A percentile compares a stretch with the other conserved stretches of the same genome.
phyloP scores from a whole-genome alignment of 2,888 invertebrate species.

The Chamaedrilus cognettii region DNA sequence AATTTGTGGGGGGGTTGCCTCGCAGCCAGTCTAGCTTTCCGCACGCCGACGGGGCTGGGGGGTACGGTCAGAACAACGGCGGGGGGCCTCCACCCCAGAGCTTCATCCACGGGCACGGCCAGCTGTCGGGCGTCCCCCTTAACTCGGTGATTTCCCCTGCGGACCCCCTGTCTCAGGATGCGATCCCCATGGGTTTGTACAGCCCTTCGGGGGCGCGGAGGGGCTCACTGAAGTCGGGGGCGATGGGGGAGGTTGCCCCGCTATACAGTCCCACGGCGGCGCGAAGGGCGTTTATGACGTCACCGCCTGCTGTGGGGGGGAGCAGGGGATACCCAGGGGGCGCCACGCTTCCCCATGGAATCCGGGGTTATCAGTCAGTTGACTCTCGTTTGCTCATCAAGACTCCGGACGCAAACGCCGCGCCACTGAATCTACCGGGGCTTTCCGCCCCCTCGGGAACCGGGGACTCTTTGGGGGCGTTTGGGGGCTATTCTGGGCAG shows the following conservation, averaged over 20 bases:
- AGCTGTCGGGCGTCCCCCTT: not conserved
- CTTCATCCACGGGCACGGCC: constrained; percentile 5
- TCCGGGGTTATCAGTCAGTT: not conserved
- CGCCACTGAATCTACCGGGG: not conserved
- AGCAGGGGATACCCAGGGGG: too few species aligned
- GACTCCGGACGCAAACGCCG: not conserved
- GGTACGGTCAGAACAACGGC: not conserved
- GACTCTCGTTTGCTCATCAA: constrained; percentile 1
- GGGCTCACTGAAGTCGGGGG: not conserved
- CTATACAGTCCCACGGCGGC: not conserved
- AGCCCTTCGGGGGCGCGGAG: not conserved
- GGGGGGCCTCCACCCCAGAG: not conserved
- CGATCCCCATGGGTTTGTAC: not conserved
- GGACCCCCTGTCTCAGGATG: not conserved
- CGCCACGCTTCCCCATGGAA: too few species aligned
- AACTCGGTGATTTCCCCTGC: not conserved
- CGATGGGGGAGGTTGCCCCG: too few species aligned
- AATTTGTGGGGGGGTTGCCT: too few species aligned
- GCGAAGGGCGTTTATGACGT: not conserved
- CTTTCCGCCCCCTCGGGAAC: not conserved
- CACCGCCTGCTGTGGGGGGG: too few species aligned
- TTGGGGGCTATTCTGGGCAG: too few species aligned
- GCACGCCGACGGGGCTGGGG: too few species aligned
- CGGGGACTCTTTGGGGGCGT: too few species aligned
- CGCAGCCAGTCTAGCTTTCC: too few species aligned